Base-by-base conservation (phyloP, 2,888 invertebrate genomes). In the Ptilodon capucinus region DNA sequence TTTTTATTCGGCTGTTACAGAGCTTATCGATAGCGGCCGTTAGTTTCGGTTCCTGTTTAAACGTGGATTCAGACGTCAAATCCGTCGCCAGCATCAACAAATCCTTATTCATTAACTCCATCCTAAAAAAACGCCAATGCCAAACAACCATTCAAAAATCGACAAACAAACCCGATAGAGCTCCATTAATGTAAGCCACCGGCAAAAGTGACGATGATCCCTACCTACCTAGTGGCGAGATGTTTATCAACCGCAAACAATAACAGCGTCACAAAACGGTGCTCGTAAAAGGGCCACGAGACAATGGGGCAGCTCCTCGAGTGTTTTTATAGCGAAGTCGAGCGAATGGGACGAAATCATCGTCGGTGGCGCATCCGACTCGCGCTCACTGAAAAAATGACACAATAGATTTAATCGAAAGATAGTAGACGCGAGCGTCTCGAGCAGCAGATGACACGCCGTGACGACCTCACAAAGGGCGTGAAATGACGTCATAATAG, bases 401-500 rank as follows among this genome's bases (percentile, higher is more conserved):
- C 84, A 88, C 88, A 89, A 89, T 86, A 89, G 90, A 89, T 90
- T 81, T 86, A 88, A 90, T 88, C 89, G 89, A 80, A 83, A 86
- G 88, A 90, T 89, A 89, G 90, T 79, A 51, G 77, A 76, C 82
- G 84, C 86, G 88, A 86, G 89, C 91, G 90, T 89, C 91, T 90
- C 84, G 80, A 87, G 84, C 74, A 88, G 89, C 91, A 90, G 90
- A 90, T 91, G 91, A 91, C 91, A 90, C 84, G 87, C 74, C 77
- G 84, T 89, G 89, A 91, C 87, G 89, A 82, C 79, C 84, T 77
- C 81, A 91, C 90, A 91, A 91, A 89, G 79, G 89, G 89, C 89
- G 90, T 86, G 86, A 90, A 90, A 82, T 90, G 89, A 91, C 90
- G 90, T 90, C 91, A 90, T 91, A 90, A 91, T 91, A 88, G 86